Conservation (phyloP, 2,888 invertebrate species). For the Temnothorax ravouxi region DNA sequence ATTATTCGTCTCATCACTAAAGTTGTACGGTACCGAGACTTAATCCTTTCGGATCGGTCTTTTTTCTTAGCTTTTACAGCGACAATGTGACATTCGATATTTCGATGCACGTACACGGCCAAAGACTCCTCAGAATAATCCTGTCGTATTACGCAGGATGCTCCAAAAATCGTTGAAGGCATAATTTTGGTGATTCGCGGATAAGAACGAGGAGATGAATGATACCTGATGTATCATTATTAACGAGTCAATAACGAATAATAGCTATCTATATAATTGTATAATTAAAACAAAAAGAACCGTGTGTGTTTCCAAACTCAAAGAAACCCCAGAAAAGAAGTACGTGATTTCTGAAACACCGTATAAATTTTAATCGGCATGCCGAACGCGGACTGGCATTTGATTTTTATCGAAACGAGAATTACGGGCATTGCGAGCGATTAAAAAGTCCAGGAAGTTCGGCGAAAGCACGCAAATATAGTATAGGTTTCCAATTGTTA, state of each 20-base stretch:
- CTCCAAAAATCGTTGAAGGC: slow-evolving; percentile 5
- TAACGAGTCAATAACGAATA: not conserved
- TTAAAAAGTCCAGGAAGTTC: slow-evolving; percentile 19
- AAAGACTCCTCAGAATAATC: not conserved
- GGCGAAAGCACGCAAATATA: not conserved
- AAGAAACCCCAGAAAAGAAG: not conserved
- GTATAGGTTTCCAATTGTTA: slow-evolving; percentile 48
- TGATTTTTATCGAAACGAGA: slow-evolving; percentile 22
- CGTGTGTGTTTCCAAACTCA: not conserved
- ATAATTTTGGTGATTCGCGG: not conserved
- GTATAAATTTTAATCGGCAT: slow-evolving; percentile 23
- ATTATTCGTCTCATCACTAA: slow-evolving; percentile 79
- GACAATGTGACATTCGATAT: not conserved
- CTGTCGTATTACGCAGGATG: not conserved
- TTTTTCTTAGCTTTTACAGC: not conserved
- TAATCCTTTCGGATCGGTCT: slow-evolving; percentile 38
- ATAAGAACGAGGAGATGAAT: not conserved
- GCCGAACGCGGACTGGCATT: not conserved
- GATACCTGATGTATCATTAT: not conserved
- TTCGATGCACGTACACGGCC: not conserved
- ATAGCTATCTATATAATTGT: not conserved
- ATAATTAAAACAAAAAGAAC: not conserved
- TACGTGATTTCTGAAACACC: not conserved
- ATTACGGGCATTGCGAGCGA: slow-evolving; percentile 7
- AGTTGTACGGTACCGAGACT: slow-evolving; percentile 65